Percentiles rank a stretch among this genome's conserved stretches.
phyloP scores from a whole-genome alignment of 2,888 invertebrate species.

The Mimumesa dahlbomi region DNA sequence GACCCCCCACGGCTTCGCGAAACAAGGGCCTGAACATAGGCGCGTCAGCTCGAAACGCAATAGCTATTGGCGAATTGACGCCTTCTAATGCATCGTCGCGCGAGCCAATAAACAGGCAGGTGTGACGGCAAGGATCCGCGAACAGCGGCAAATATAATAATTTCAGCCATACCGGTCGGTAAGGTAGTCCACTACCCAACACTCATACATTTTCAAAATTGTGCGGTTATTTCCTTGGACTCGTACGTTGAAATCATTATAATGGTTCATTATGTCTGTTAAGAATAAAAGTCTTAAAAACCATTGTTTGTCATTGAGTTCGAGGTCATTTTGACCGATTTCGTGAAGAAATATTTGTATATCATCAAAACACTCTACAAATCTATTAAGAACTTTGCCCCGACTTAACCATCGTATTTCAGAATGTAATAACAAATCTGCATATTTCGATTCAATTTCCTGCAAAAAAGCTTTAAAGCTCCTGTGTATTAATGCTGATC shows the following conservation, averaged over 20 bases:
- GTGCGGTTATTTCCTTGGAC: neutral
- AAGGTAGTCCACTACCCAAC: too few species aligned
- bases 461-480: slow-evolving; percentile 4
- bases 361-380: slow-evolving; percentile 1
- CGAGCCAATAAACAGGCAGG: too few species aligned
- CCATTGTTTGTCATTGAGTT: slow-evolving; percentile 1
- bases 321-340: neutral
- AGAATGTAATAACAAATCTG: neutral
- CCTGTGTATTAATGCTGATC: slow-evolving; percentile 17
- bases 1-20: too few species aligned
- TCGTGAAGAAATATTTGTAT: slow-evolving; percentile 2
- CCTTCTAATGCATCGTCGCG: too few species aligned
- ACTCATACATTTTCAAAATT: slow-evolving; percentile 1
- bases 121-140: too few species aligned
- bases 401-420: slow-evolving; percentile 1
- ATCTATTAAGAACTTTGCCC: neutral
- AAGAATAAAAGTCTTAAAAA: slow-evolving; percentile 2
- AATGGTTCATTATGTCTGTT: neutral
- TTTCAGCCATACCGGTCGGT: too few species aligned
- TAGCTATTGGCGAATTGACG: too few species aligned
- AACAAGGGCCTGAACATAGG: too few species aligned
- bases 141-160: too few species aligned
- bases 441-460: slow-evolving; percentile 1
- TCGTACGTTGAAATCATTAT: neutral
- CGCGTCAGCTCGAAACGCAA: too few species aligned